Evolutionary conservation across 1,140 invertebrate genomes (phyloP), one percentile per base, ranked within the genome.

Genomic region (Spodoptera litura): DNA sequence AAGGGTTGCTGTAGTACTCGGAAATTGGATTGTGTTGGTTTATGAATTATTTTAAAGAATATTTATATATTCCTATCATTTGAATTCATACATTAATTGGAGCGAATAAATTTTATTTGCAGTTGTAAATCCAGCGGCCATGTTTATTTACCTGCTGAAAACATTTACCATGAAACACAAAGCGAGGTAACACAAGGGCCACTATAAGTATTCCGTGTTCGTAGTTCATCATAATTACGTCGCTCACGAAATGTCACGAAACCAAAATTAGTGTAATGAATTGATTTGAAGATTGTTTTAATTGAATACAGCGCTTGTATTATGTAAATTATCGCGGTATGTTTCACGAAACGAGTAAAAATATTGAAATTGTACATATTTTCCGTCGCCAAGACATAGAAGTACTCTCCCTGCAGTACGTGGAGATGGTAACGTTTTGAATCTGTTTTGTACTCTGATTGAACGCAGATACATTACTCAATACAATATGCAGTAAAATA

Each of bases 231-330:
- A 70, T 70, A 70, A 70, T 52, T 70, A 52, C 25, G 12, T 27
- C 25, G 62, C 66, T 38, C 66, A 70, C 66, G 49, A 70, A 70
- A 70, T 52, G 66, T 70, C 66, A 70, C 20, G 66, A 8, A 53
- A 25, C 66, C 49, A 53, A 31, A 51, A 70, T 53, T 13, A 52
- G 52, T 4, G 4, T 68, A 68, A 68, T 68, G 10, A 52, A 68
- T 68, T 68, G 64, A 52, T 52, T 51, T 13, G 25, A 13, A 68
- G 49, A 68, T 68, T 68, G 64, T 49, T 25, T 27, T 52, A 68
- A 68, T 68, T 68, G 49, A 68, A 51, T 68, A 52, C 10, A 51
- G 62, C 38, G 27, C 25, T 70, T 25, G 49, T 70, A 49, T 31
- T 70, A 20, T 31, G 6, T 53, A 15, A 70, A 70, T 52, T 52